Evolutionary conservation across 2,113 vertebrate genomes (phyloP).

Genomic region (Engystomops pustulosus): DNA sequence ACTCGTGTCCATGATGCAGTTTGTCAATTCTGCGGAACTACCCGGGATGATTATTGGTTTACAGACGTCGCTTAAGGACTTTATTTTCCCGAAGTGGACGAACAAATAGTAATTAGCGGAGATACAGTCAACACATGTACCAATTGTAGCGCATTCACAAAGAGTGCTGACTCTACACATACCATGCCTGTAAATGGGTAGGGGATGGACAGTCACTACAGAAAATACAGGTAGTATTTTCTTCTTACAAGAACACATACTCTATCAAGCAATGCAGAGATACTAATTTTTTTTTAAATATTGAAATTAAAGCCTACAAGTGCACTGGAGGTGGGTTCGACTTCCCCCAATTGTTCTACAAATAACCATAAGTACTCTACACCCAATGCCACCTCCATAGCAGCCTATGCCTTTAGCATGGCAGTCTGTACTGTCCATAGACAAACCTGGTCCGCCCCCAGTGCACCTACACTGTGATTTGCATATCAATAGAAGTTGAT

Average conservation of each 20-base stretch:
- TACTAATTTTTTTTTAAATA: no score
- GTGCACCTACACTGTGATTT: no score
- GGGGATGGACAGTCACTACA: neutral
- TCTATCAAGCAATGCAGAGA: no score
- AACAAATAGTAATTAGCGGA: slow-evolving; percentile 33
- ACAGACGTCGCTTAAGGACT: slow-evolving; percentile 14
- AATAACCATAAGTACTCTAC: no score
- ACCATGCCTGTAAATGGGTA: neutral
- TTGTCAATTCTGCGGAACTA: slow-evolving; percentile 6
- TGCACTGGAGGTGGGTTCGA: no score
- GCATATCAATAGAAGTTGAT: no score
- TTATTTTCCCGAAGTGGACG: slow-evolving; percentile 31
- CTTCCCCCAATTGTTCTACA: no score
- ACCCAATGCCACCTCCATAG: no score
- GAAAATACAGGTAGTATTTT: neutral
- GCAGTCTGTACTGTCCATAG: no score
- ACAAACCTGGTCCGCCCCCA: no score
- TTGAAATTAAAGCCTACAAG: no score
- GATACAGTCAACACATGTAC: neutral
- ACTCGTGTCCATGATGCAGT: neutral
- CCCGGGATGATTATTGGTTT: neutral
- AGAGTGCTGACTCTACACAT: neutral
- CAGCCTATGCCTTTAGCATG: no score
- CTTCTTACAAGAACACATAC: neutral
- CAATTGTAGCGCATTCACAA: neutral